A percentile compares a stretch with the other conserved stretches of the same genome.
Evolutionary conservation across 2,888 invertebrate species (phyloP).

Genomic region (Odontomyia ornata): DNA sequence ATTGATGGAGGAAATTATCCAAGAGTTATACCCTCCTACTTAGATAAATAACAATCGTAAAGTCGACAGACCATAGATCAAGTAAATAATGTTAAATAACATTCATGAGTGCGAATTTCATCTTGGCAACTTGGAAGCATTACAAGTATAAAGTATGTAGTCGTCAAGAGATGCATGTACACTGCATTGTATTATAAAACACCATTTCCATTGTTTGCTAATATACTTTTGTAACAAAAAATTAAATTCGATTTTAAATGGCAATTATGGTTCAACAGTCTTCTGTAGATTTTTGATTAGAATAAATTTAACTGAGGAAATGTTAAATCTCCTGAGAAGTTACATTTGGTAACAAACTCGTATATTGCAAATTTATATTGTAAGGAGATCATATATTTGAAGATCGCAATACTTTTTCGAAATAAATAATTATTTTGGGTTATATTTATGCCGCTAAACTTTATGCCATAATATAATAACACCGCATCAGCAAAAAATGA

Average conservation of each 20-base stretch:
- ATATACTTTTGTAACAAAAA: slow-evolving; percentile 9
- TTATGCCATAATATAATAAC: too few relatives aligned
- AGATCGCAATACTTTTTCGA: too few relatives aligned
- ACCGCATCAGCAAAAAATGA: too few relatives aligned
- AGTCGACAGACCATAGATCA: not conserved
- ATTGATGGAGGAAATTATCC: slow-evolving; percentile 3
- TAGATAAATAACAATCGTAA: not conserved
- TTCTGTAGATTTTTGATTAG: too few relatives aligned
- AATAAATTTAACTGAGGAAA: too few relatives aligned
- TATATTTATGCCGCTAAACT: too few relatives aligned
- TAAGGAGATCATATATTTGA: too few relatives aligned
- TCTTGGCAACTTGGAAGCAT: not conserved
- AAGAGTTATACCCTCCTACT: not conserved
- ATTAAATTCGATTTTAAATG: not conserved
- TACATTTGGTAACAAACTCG: too few relatives aligned
- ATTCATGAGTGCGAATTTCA: slow-evolving; percentile 2
- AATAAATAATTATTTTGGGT: too few relatives aligned
- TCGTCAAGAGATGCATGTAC: not conserved
- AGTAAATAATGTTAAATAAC: slow-evolving; percentile 11
- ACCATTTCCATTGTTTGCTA: slow-evolving; percentile 29
- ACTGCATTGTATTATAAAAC: slow-evolving; percentile 32
- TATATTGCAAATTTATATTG: too few relatives aligned
- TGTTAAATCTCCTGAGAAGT: too few relatives aligned
- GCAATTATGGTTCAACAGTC: too few relatives aligned
- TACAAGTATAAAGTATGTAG: not conserved